Base-by-base conservation (phyloP, 2,113 vertebrate species). In the Stegostoma tigrinum region DNA sequence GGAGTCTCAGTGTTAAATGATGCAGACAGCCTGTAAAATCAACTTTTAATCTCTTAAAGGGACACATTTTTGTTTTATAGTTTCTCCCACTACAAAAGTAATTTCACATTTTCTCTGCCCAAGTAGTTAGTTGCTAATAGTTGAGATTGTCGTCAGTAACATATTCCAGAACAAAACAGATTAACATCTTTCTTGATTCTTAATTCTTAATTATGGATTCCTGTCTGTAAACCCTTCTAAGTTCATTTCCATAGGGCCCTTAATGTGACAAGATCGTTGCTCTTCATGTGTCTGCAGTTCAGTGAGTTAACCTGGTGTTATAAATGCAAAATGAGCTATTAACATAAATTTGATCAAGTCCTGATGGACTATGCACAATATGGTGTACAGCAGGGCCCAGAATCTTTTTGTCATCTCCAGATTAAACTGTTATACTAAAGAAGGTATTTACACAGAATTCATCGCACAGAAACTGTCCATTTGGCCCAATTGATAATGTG, bases 21-120 rank as follows among this genome's bases (percentile, higher is more conserved):
- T 72, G 45, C 68, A 95, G 42, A 34, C 67, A 72, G 68, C 68
- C 94, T 95, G 94, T 72, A 95, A 95, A 72, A 95, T 95, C 66
- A 52, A 30, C 94, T 52, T 95, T 45, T 52, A 95, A 72, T 72
- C 67, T 95, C 38, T 70, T 94, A 72, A 95, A 24, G 45, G 94
- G 70, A 42, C 24, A 95, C 23, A 72, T 30, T 19, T 70, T 95
- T 75, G 27, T 95, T 70, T 95, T 34, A 72, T 48, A 34, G 94
- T 42, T 72, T 95, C 67, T 72, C 75, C 68, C 19, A 72, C 42
- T 52, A 48, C 15, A 72, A 95, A n/a, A 30, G 15, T 66, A 68
- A 48, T 72, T 48, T 68, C 72, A 23, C 75, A 45, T 72, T 27
- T 10, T 95, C 67, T 95, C 67, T 27, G 5, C 68, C 42, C 68